phyloP scores from a whole-genome alignment of 2,113 vertebrate species.

The Pandion haliaetus region DNA sequence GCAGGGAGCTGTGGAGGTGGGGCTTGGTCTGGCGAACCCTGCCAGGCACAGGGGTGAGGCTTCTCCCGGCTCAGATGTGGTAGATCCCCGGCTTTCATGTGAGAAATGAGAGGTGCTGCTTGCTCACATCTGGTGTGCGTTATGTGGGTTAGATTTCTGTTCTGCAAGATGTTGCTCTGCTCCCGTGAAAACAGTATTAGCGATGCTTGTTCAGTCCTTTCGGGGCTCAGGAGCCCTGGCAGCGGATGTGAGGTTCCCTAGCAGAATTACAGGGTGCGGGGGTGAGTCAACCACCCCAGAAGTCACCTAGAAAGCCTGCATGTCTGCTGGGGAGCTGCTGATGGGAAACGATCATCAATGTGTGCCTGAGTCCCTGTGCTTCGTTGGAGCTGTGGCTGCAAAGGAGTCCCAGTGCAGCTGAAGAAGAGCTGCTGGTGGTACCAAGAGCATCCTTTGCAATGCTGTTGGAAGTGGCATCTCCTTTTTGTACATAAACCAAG shows the following conservation, averaged over 20 bases:
- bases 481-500: not conserved
- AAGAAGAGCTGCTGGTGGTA: not conserved
- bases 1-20: accelerated
- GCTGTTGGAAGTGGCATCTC: not conserved
- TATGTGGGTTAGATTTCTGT: not conserved
- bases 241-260: accelerated
- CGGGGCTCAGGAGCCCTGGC: not conserved
- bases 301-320: not conserved
- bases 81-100: not conserved
- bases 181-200: not conserved
- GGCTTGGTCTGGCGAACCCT: not conserved
- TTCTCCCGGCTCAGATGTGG: not conserved
- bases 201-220: not conserved
- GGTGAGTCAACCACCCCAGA: not conserved
- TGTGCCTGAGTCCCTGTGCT: not conserved
- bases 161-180: not conserved
- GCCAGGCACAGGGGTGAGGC: not conserved
- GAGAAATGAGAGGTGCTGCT: not conserved
- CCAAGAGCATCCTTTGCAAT: not conserved
- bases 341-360: accelerated
- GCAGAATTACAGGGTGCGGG: not conserved
- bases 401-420: accelerated
- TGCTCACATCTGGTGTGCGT: not conserved
- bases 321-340: not conserved
- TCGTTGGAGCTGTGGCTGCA: accelerated